Base-by-base conservation (phyloP, 2,797 vertebrate genomes). In the Pelobates cultripes region DNA sequence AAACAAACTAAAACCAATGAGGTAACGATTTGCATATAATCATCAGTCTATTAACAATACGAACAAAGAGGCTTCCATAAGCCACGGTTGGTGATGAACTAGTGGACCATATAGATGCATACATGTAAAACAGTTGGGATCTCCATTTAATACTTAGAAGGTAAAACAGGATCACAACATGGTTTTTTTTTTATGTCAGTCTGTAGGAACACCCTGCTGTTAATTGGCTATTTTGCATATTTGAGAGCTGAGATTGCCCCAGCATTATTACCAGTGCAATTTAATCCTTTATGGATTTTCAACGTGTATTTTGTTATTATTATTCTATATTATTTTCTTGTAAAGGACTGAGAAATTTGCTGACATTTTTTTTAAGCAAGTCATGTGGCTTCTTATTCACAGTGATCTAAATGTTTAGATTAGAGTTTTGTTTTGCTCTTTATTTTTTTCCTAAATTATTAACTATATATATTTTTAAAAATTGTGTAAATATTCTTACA, bases 201-300 rank as follows among this genome's bases (percentile, higher is more conserved):
- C 28, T 28, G 61, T 64, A 28, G 12, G 6, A 40, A 64, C 28
- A 40, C n/a, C 61, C 61, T 64, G 15, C 61, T 64, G 61, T 40
- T 64, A 64, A 40, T 64, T 64, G 61, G 61, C 61, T 64, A 40
- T 28, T 64, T 40, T 64, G n/a, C 61, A 64, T 64, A 28, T 40
- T 7, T 40, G 10, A 64, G 61, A 64, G 61, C 7, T 4, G 28
- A 64, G 28, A 41, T 12, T 57, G 55, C 14, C 14, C 9, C 55
- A 15, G 28, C 61, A 17, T 64, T 64, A 28, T 64, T 40, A 40
- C 57, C 57, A 8, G 10, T 15, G 57, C 15, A 51, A 51, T 51
- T 7, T 57, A 15, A 57, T 57, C 55, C 47, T 12, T 57, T 57
- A 57, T 57, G 14, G 10, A 57, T 57, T 12, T 57, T 4, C 55